Evolutionary conservation across 2,113 vertebrate genomes (phyloP), one percentile per base, ranked within the genome.

Genomic region (Silurus glanis): DNA sequence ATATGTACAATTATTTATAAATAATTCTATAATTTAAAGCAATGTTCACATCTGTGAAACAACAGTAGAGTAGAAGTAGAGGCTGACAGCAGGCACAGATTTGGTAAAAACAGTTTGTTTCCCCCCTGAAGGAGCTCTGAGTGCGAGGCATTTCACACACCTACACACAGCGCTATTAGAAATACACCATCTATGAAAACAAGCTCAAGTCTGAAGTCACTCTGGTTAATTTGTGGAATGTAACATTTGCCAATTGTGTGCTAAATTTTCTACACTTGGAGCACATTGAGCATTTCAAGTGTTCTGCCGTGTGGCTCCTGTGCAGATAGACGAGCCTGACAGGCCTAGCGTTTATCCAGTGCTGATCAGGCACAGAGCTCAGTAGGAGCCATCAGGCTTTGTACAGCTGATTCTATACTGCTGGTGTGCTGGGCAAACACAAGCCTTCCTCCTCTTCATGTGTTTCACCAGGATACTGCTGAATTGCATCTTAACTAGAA

Each of bases 1-100:
- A 93, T 95, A 95, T 95, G 92, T 97, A 96, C 95, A 96, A 75
- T 89, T 92, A 92, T 94, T 93, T 94, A 94, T 95, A 95, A 94
- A 95, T 92, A 92, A 94, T 90, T 91, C 85, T 92, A 92, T 92
- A 94, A 94, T 90, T 92, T 92, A 94, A 87, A 91, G 90, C 88
- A 37, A 69, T 82, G 59, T 87, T 89, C 88, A 89, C 87, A 89
- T 90, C 21, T 90, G 55, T 87, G 86, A 90, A 78, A 87, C 86
- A 88, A 80, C 81, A 83, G 37, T 37, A 37, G 37, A 37, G 37
- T 37, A 37, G 37, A 81, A 85, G 66, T 83, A 66, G 45, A 86
- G 82, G 72, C 84, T 71, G 89, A 93, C 69, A 61, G 90, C 56
- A 61, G 78, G 87, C 85, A 89, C 76, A 91, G 80, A 85, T 82